These are phyloP conservation scores for Orius laevigatus DNA, from an alignment of 1,140 invertebrate species.

Conservation along the genomic window DNA sequence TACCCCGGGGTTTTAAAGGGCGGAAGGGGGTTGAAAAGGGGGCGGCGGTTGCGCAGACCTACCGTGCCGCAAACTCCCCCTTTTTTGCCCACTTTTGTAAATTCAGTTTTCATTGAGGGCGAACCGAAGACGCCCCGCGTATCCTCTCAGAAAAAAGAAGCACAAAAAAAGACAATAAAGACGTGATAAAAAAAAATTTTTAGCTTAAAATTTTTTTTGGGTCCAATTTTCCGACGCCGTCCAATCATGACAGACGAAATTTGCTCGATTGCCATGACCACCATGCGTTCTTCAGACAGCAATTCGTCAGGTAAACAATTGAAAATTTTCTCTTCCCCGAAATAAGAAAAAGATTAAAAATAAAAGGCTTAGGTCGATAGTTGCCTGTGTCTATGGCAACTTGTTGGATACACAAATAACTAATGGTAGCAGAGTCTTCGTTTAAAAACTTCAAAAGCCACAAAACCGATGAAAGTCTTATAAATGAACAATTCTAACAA, in stretches of 20 bases:
- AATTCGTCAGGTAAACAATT: constrained; percentile 27
- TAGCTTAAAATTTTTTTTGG: constrained; percentile 13
- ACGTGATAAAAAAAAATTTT: background rate
- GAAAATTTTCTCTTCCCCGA: background rate
- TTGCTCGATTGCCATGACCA: constrained; percentile 31
- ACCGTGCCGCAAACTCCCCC: background rate
- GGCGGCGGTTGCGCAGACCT: background rate
- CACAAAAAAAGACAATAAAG: background rate
- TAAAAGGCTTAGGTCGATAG: no score
- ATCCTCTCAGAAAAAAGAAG: background rate
- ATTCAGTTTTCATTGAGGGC: constrained; percentile 2
- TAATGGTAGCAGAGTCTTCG: no score
- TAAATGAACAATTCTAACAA: no score
- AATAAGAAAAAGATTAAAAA: background rate
- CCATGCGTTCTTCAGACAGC: constrained; percentile 29
- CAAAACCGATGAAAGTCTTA: no score
- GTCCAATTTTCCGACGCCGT: constrained; percentile 20
- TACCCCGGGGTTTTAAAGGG: background rate
- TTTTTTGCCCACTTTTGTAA: background rate
- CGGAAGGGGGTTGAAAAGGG: background rate
- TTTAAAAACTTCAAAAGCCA: no score
- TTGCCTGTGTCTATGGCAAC: no score
- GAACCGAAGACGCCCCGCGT: background rate
- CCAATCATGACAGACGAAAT: constrained; percentile 24
- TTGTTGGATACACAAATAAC: no score